Conservation (phyloP, 53 echinoderm and acorn worm species). For the Luidia sarsii region DNA sequence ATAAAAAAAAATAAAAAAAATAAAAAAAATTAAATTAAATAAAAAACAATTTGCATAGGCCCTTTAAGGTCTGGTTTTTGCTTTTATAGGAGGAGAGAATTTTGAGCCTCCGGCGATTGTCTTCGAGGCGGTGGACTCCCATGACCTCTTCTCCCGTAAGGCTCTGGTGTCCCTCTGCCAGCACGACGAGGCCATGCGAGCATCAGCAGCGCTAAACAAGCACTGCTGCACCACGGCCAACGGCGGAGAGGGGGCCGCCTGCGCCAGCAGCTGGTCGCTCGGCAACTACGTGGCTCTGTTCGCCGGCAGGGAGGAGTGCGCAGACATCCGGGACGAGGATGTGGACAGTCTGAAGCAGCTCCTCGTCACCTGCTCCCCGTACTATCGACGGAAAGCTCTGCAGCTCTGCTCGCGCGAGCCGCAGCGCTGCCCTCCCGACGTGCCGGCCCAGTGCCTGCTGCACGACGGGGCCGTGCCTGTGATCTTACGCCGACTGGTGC, state of each 20-base stretch:
- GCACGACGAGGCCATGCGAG: slow-evolving; percentile 45
- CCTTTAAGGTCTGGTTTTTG: no score
- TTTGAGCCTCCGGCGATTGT: slow-evolving; percentile 52
- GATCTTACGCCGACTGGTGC: slow-evolving; percentile 72
- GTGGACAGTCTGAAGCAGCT: slow-evolving; percentile 37
- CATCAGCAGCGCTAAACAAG: neutral
- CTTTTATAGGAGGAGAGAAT: no score
- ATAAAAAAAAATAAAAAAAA: no score
- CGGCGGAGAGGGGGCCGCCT: neutral
- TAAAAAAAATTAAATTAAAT: no score
- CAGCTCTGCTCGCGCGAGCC: neutral
- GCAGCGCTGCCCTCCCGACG: slow-evolving; percentile 1
- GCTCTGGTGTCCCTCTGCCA: slow-evolving; percentile 69
- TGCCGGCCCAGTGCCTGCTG: slow-evolving; percentile 61
- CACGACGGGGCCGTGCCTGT: slow-evolving; percentile 47
- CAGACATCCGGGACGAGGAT: slow-evolving; percentile 59
- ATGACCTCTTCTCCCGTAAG: slow-evolving; percentile 42
- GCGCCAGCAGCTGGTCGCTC: slow-evolving; percentile 70
- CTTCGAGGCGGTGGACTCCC: slow-evolving; percentile 16
- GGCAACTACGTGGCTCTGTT: slow-evolving; percentile 77
- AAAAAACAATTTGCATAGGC: no score
- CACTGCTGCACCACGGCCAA: slow-evolving; percentile 4
- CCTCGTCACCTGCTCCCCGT: slow-evolving; percentile 62
- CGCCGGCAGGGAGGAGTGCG: slow-evolving; percentile 62
- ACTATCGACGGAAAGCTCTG: slow-evolving; percentile 50